phyloP scores from a whole-genome alignment of 2,797 vertebrate species.

The Thaleichthys pacificus region DNA sequence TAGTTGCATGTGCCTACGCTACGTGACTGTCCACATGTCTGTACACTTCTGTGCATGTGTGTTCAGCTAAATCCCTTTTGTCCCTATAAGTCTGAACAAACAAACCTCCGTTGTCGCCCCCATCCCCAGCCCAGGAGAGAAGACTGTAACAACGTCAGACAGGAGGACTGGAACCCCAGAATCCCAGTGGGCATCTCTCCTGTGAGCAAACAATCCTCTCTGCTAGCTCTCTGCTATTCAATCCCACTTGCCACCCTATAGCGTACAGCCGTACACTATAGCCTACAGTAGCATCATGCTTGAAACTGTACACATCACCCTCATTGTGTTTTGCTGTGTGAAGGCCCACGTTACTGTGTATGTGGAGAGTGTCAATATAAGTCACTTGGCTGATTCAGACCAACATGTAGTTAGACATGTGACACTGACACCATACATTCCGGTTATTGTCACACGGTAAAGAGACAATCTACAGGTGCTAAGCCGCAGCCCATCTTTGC shows the following conservation, averaged over 20 bases:
- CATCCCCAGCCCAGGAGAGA: constrained; percentile 76
- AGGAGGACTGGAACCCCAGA: constrained; percentile 82
- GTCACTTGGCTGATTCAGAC: neutral
- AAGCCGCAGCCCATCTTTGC: neutral
- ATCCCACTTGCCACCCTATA: neutral
- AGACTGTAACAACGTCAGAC: constrained; percentile 79
- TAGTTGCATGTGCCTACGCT: constrained; percentile 8
- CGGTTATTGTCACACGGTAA: too few relatives aligned
- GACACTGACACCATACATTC: too few relatives aligned
- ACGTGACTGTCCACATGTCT: constrained; percentile 10
- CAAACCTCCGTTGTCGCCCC: constrained; percentile 47
- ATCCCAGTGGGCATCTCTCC: constrained; percentile 83
- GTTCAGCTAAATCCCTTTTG: constrained; percentile 34
- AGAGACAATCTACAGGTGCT: neutral
- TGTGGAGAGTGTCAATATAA: neutral
- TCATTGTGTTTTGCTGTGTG: neutral
- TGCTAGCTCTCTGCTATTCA: neutral
- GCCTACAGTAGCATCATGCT: too few relatives aligned
- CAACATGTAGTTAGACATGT: too few relatives aligned
- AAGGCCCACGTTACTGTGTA: neutral
- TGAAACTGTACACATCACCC: neutral
- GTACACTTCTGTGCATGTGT: neutral
- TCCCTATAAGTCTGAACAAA: constrained; percentile 48
- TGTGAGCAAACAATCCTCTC: constrained; percentile 63
- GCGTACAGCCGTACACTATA: neutral